Base-by-base conservation (phyloP, 2,888 invertebrate species). In the Euphydryas editha region DNA sequence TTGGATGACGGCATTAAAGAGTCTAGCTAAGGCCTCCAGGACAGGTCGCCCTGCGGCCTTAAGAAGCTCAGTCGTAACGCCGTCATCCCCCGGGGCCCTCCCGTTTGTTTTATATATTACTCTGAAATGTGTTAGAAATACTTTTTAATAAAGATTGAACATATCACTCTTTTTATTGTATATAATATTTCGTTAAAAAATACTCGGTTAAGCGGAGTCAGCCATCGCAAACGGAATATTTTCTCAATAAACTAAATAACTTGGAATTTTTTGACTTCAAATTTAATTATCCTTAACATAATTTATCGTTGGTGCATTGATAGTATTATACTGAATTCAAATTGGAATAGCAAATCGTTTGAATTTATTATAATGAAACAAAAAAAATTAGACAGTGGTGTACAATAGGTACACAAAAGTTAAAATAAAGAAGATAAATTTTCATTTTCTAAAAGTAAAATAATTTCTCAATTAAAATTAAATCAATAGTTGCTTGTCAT, bases 171-270 rank as follows among this genome's bases (percentile, higher is more conserved):
- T 42, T n/a, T 42, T 42, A 15, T n/a, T 44, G 15, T 11, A 11
- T 47, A 13, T 10, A 46, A 46, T 47, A 0, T 21, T n/a, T 24
- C 15, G 21, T 11, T 24, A 20, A 0, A 49, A 6, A 13, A 49
- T 10, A 11, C 20, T 18, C 17, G 46, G 18, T 46, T 51, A 51
- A 51, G 24, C n/a, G 24, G 21, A 21, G 42, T 4, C 49, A 20
- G 20, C 11, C 20, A n/a, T 21, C 49, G 49, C 21, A 21, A n/a
- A 51, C 21, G 49, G 15, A 51, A 51, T 51, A 51, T 24, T 51
- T 51, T 51, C 24, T 51, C 49, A 24, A 51, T 24, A 21, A 51
- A 51, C 49, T 51, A 21, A 51, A 24, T n/a, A 21, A 51, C 49
- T 51, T n/a, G 7, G 24, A 24, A 51, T 51, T 51, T 44, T 24